Evolutionary conservation across 2,888 invertebrate genomes (phyloP).

Genomic region (Ochropacha duplaris): DNA sequence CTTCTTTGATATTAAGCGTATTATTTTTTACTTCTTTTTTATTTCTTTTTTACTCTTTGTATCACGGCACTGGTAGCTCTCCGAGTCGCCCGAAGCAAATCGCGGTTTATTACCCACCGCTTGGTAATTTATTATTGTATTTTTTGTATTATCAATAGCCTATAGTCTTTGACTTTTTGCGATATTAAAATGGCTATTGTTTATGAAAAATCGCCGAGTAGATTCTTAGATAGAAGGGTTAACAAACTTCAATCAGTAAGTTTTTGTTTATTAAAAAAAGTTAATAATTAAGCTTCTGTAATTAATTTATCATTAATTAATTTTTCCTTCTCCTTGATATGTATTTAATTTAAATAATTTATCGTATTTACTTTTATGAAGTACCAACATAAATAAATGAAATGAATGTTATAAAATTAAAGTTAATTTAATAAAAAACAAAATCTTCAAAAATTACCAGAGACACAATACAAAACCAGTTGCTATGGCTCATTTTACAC

Average conservation of each 20-base stretch:
- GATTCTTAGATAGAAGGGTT: constrained; percentile 59
- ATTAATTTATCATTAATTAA: neutral
- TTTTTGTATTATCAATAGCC: constrained; percentile 83
- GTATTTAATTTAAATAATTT: too few species aligned
- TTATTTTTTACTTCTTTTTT: constrained; percentile 66
- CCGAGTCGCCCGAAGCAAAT: constrained; percentile 78
- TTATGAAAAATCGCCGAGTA: constrained; percentile 75
- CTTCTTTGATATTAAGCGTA: constrained; percentile 81
- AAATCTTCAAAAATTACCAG: constrained; percentile 29
- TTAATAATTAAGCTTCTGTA: constrained; percentile 7
- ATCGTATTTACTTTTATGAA: too few species aligned
- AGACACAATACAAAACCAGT: constrained; percentile 41
- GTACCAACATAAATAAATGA: too few species aligned
- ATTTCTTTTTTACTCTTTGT: constrained; percentile 52
- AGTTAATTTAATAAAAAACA: constrained; percentile 16
- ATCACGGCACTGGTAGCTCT: constrained; percentile 74
- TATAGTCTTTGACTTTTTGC: constrained; percentile 70
- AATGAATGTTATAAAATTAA: too few species aligned
- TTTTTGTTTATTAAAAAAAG: constrained; percentile 42
- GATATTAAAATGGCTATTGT: constrained; percentile 82
- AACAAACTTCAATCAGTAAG: constrained; percentile 47
- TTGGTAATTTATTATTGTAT: constrained; percentile 80
- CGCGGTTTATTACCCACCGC: constrained; percentile 80
- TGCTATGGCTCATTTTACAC: constrained; percentile 31
- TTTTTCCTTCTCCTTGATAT: too few species aligned